phyloP scores from a whole-genome alignment of 2,797 vertebrate genomes.

The Acipenser transmontanus region DNA sequence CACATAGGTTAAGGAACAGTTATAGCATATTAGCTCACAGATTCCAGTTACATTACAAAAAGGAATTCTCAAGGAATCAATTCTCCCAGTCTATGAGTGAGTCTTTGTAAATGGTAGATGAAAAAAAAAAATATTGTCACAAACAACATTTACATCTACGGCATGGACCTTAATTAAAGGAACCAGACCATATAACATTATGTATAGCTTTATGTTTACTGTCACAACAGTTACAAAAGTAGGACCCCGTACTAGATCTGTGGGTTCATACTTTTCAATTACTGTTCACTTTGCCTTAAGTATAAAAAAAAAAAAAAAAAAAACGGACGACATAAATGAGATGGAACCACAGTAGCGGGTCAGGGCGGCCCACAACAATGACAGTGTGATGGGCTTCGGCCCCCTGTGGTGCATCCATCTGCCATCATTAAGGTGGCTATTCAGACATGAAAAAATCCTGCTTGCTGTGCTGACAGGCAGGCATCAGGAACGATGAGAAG shows the following conservation, averaged over 20 bases:
- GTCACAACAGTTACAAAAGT: not conserved
- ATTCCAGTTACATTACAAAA: too few species aligned
- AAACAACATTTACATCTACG: not conserved
- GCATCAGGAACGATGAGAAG: conserved; percentile 76
- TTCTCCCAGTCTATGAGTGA: too few species aligned
- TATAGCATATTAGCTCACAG: too few species aligned
- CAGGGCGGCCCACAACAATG: conserved; percentile 73
- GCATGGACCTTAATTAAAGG: not conserved
- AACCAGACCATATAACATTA: not conserved
- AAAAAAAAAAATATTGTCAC: not conserved
- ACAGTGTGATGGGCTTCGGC: conserved; percentile 73
- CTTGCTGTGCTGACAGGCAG: conserved; percentile 77
- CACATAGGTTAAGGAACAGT: too few species aligned
- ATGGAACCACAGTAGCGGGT: conserved; percentile 68
- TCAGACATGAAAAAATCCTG: conserved; percentile 84
- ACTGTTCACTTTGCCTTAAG: conserved; percentile 70
- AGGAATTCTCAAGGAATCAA: too few species aligned
- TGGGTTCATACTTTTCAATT: conserved; percentile 71
- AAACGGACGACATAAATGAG: conserved; percentile 52
- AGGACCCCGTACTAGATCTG: not conserved
- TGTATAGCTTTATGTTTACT: not conserved
- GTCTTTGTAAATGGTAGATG: too few species aligned
- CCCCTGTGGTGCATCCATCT: conserved; percentile 79
- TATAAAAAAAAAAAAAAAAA: conserved; percentile 37
- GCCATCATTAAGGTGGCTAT: conserved; percentile 87